Evolutionary conservation across 2,888 invertebrate species (phyloP).

Genomic region (Leptarthrus brevirostris): DNA sequence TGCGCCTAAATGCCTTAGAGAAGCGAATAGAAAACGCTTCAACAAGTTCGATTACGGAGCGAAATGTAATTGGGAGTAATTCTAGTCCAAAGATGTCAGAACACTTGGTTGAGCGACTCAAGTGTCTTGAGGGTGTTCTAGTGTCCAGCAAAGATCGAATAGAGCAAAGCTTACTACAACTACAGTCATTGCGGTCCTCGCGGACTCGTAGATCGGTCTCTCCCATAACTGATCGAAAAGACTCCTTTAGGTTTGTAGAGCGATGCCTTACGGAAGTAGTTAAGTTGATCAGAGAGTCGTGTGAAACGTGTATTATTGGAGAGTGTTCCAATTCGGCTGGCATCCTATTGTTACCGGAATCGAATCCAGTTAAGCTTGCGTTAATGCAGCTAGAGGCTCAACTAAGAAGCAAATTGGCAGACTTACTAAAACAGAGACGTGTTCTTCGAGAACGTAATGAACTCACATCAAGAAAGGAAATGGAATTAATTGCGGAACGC

Average conservation of each 20-base stretch:
- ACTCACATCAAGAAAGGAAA: slow-evolving; percentile 75
- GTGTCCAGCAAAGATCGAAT: slow-evolving; percentile 75
- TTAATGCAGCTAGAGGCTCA: slow-evolving; percentile 76
- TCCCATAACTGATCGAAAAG: slow-evolving; percentile 75
- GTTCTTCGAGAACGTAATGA: slow-evolving; percentile 75
- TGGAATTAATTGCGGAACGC: slow-evolving; percentile 81
- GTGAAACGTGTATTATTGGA: slow-evolving; percentile 72
- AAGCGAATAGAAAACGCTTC: slow-evolving; percentile 77
- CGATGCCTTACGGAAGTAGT: slow-evolving; percentile 74
- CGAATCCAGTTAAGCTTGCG: slow-evolving; percentile 71
- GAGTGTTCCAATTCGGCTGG: slow-evolving; percentile 55
- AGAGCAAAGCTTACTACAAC: slow-evolving; percentile 75
- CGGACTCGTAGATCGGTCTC: slow-evolving; percentile 74
- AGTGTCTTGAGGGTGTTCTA: slow-evolving; percentile 73
- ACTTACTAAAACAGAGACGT: slow-evolving; percentile 76
- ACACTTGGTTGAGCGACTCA: slow-evolving; percentile 72
- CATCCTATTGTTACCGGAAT: slow-evolving; percentile 68
- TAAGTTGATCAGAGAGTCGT: slow-evolving; percentile 72
- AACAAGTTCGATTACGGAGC: slow-evolving; percentile 54
- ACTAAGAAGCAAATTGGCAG: slow-evolving; percentile 75
- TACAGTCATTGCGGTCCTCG: slow-evolving; percentile 73
- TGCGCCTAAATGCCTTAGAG: slow-evolving; percentile 81
- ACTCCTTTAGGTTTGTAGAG: slow-evolving; percentile 74
- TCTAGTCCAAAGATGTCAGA: slow-evolving; percentile 68
- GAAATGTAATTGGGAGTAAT: slow-evolving; percentile 59